A percentile compares a stretch with the other conserved stretches of the same genome.
phyloP scores from a whole-genome alignment of 2,113 vertebrate genomes.

The Terrapene triunguis region DNA sequence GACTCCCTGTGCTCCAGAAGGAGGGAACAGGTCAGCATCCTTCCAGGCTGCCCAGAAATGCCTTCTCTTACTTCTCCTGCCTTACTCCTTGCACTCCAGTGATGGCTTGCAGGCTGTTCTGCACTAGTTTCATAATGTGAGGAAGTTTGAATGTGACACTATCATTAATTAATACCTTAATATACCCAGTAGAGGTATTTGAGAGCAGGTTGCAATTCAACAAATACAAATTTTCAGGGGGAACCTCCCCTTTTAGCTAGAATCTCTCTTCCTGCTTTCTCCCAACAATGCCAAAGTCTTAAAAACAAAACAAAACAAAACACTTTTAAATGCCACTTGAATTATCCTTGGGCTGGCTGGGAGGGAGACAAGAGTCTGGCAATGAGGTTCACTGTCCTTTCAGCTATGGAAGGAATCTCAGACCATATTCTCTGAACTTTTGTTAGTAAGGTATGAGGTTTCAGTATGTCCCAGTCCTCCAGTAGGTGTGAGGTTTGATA shows the following conservation, averaged over 20 bases:
- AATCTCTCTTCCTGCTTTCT: conserved; percentile 47
- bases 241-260: conserved; percentile 24
- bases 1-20: background rate
- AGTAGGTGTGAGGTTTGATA: background rate
- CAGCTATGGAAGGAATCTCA: background rate
- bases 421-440: background rate
- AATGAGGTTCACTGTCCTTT: conserved; percentile 17
- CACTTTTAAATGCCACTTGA: conserved; percentile 36
- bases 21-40: background rate
- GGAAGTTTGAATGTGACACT: background rate
- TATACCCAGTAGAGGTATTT: background rate
- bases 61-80: background rate
- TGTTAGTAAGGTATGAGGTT: background rate
- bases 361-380: background rate
- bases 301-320: background rate
- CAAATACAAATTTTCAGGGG: conserved; percentile 1
- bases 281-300: conserved; percentile 1
- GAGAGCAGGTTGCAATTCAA: background rate
- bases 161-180: background rate
- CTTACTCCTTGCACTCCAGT: background rate
- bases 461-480: background rate
- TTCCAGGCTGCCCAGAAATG: background rate
- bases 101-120: background rate
- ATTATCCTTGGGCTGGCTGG: conserved; percentile 25
- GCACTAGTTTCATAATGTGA: background rate